A percentile compares a stretch with the other conserved stretches of the same genome.
phyloP scores from a whole-genome alignment of 2,113 vertebrate species.

The Catharus minimus region DNA sequence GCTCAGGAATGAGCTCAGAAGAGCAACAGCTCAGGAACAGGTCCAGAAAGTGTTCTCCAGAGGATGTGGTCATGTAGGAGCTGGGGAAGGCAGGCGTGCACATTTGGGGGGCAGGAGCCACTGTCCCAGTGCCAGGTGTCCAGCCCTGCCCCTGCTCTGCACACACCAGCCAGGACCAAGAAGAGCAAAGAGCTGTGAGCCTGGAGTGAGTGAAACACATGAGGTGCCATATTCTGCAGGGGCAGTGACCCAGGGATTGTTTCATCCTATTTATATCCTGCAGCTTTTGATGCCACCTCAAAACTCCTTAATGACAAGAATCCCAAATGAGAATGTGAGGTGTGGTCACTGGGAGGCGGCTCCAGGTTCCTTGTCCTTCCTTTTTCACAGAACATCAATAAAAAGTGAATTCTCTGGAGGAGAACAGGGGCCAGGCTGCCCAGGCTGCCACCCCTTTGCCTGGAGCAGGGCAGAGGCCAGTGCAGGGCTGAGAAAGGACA shows the following conservation, averaged over 20 bases:
- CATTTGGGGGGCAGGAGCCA: background rate
- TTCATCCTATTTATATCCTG: background rate
- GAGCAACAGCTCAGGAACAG: background rate
- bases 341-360: background rate
- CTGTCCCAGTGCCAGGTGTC: background rate
- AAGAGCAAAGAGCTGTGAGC: background rate
- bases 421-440: background rate
- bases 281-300: background rate
- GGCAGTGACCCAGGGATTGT: background rate
- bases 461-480: background rate
- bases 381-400: background rate
- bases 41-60: background rate
- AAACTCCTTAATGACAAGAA: background rate
- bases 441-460: background rate
- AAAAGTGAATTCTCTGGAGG: background rate
- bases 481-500: background rate
- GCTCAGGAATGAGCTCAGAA: constrained; percentile 57
- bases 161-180: background rate
- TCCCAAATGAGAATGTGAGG: background rate
- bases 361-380: background rate
- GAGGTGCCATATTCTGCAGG: background rate
- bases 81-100: background rate
- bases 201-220: background rate
- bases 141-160: background rate
- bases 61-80: background rate